Evolutionary conservation across 2,888 invertebrate species (phyloP), one percentile per base, ranked within the genome.

Genomic region (Tenthredo scrophulariae): DNA sequence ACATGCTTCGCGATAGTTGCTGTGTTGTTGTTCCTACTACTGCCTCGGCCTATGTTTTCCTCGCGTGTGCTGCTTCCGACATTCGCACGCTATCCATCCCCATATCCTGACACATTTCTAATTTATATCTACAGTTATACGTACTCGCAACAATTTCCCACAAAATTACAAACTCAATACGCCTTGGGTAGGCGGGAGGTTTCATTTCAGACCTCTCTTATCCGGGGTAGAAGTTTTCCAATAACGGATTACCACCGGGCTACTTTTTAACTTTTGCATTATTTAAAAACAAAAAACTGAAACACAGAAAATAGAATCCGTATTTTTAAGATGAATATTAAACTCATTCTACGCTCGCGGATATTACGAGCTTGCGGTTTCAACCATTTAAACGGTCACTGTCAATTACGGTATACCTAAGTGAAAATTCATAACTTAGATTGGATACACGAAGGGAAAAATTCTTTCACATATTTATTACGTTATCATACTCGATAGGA

Each of bases 1-100:
- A 88, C 86, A 85, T 75, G 80, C 74, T 85, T 65, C 86, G 77
- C 86, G 85, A 79, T 84, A 79, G 85, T 72, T 74, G 72, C 67
- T 15, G 26, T 84, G 26, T 84, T 86, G 86, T 86, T 87, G 75
- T 70, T 86, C 80, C 84, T 79, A 7, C 54, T 54, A n/a, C 22
- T 62, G 62, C 3, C 22, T 26, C 84, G 86, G 87, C 86, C 87
- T 87, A 87, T 87, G 84, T 86, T 88, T 87, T 87, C 86, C 85
- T 58, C 83, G 87, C 87, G 67, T 87, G 84, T 84, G 84, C 88
- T 88, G 88, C 84, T 84, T 86, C 86, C 87, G 88, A 88, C 88
- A 85, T 80, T 80, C 62, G 37, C 80, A 46, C 62, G 80, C 58
- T 58, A 58, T 80, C 80, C 58, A 58, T 65, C 58, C 80, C 62